Evolutionary conservation across 1,140 invertebrate species (phyloP).

Genomic region (Drosophila pandora): DNA sequence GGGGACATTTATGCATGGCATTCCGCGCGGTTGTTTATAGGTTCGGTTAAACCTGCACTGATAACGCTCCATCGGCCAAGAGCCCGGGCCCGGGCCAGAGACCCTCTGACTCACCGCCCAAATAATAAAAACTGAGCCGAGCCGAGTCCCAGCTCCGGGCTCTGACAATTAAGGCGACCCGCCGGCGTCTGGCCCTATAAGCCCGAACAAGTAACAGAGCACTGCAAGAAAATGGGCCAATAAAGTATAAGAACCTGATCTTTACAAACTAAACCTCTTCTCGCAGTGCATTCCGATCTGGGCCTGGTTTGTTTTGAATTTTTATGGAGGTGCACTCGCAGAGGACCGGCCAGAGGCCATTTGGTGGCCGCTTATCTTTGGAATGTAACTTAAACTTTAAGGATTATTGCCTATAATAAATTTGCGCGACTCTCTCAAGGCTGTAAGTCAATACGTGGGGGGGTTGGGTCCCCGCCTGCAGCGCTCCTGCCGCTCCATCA

Average conservation of each 20-base stretch:
- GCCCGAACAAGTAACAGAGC: slow-evolving; percentile 22
- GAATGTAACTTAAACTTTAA: slow-evolving; percentile 83
- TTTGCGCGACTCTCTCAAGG: slow-evolving; percentile 68
- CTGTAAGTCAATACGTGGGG: slow-evolving; percentile 66
- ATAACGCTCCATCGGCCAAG: slow-evolving; percentile 57
- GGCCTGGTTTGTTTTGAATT: slow-evolving; percentile 47
- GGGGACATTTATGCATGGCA: slow-evolving; percentile 84
- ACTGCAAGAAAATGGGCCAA: slow-evolving; percentile 8
- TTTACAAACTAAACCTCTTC: neutral
- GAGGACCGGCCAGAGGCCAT: slow-evolving; percentile 30
- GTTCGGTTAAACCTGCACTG: slow-evolving; percentile 84
- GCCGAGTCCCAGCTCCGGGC: slow-evolving; percentile 15
- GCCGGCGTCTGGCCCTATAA: slow-evolving; percentile 38
- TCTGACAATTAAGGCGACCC: slow-evolving; percentile 53
- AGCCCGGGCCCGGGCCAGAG: neutral
- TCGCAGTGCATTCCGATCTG: slow-evolving; percentile 5
- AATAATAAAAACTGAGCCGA: slow-evolving; percentile 34
- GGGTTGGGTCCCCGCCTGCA: neutral
- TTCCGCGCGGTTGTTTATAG: slow-evolving; percentile 84
- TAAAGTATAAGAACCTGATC: neutral
- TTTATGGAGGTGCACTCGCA: slow-evolving; percentile 63
- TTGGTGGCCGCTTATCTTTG: slow-evolving; percentile 69
- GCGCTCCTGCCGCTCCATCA: slow-evolving; percentile 60
- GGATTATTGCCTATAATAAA: slow-evolving; percentile 83
- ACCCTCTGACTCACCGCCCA: slow-evolving; percentile 46